These are phyloP conservation scores for Lycocorax pyrrhopterus DNA, from an alignment of 2,113 vertebrate genomes.

Conservation along the genomic window DNA sequence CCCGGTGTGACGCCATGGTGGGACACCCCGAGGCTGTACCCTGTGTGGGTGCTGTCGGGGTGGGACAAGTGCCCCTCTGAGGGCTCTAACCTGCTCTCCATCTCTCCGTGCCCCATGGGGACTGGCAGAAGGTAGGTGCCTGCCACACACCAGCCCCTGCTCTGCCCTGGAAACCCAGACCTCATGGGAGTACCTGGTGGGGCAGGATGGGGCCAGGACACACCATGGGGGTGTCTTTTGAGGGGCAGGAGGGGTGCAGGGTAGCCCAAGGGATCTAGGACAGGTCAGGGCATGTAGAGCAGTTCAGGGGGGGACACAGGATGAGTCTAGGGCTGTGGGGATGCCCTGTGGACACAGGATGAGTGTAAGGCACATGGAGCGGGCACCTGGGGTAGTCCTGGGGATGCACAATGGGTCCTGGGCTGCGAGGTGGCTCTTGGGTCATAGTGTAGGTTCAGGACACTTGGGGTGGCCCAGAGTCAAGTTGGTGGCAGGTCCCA, in stretches of 20 bases:
- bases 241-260: not conserved
- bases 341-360: no score
- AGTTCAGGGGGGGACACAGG: no score
- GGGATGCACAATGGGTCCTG: not conserved
- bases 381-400: not conserved
- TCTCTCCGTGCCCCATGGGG: not conserved
- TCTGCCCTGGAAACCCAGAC: not conserved
- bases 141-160: not conserved
- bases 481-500: not conserved
- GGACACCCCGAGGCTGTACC: not conserved
- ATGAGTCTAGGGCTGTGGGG: not conserved
- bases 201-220: not conserved
- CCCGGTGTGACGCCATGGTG: accelerated
- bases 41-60: not conserved
- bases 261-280: not conserved
- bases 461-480: not conserved
- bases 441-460: not conserved
- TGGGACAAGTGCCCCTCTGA: not conserved
- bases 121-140: constrained; percentile 72
- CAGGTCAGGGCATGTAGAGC: not conserved
- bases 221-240: not conserved
- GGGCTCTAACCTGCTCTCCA: not conserved
- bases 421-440: not conserved
- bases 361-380: not conserved
- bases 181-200: not conserved